Conservation (phyloP, 2,797 vertebrate genomes). For the Micrastur ruficollis region DNA sequence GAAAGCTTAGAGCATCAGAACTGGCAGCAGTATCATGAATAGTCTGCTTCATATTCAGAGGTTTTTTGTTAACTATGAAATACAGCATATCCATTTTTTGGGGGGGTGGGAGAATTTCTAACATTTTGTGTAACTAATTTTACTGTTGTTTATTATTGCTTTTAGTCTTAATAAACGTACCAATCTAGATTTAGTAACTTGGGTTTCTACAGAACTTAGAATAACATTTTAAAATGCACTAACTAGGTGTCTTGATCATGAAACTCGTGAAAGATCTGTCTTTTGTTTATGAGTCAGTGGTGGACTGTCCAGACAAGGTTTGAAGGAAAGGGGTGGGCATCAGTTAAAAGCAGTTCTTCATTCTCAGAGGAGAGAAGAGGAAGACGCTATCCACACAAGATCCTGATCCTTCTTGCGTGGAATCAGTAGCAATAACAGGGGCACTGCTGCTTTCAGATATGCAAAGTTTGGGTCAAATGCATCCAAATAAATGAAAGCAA, state of each 20-base stretch:
- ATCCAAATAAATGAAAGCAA: not conserved
- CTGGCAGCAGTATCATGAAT: not conserved
- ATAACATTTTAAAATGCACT: not conserved
- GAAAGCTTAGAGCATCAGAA: not conserved
- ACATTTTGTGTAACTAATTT: not conserved
- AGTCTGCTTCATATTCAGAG: not conserved
- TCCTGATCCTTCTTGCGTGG: not conserved
- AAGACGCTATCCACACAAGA: not conserved
- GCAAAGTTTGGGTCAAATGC: not conserved
- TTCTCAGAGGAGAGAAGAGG: slow-evolving; percentile 5
- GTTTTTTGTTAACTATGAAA: not conserved
- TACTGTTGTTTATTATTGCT: not conserved
- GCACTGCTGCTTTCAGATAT: not conserved
- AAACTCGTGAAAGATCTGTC: not conserved
- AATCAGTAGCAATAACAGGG: not conserved
- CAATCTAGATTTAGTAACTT: not conserved
- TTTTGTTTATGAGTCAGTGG: not conserved
- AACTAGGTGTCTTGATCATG: not conserved
- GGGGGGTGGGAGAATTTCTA: not conserved
- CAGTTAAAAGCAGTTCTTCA: not conserved
- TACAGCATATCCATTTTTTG: not conserved
- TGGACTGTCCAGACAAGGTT: not conserved
- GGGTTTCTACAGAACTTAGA: not conserved
- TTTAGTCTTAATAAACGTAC: not conserved
- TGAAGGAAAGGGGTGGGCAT: not conserved